Conservation (phyloP, 2,113 vertebrate species). For the Myiozetetes cayanensis region DNA sequence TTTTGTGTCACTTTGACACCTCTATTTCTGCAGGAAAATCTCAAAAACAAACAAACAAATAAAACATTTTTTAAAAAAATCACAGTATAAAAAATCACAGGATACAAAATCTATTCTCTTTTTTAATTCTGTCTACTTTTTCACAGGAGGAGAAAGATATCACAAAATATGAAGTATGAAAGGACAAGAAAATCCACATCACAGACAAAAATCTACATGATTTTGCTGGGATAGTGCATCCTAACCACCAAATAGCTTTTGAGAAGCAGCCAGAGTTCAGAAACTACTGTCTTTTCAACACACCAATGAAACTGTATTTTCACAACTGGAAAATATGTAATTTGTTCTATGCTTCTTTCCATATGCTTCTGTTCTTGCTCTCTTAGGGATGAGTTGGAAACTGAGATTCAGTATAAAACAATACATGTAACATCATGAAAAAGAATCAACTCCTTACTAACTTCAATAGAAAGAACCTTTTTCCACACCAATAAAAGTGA, state of each 20-base stretch:
- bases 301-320: not conserved
- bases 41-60: not conserved
- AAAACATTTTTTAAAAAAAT: not conserved
- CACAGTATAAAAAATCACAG: not conserved
- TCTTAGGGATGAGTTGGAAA: not conserved
- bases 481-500: not conserved
- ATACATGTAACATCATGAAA: not conserved
- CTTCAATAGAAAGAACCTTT: not conserved
- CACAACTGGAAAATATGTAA: not conserved
- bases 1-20: not conserved
- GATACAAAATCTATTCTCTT: not conserved
- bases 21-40: not conserved
- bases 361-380: not conserved
- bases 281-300: not conserved
- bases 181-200: not conserved
- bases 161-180: not conserved
- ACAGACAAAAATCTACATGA: not conserved
- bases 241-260: not conserved
- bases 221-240: not conserved
- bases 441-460: not conserved
- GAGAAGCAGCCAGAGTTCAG: not conserved
- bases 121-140: not conserved
- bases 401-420: not conserved
- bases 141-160: not conserved
- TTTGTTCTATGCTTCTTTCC: not conserved